Base-by-base conservation (phyloP, 2,888 invertebrate species). In the Ceratothoa steindachneri region DNA sequence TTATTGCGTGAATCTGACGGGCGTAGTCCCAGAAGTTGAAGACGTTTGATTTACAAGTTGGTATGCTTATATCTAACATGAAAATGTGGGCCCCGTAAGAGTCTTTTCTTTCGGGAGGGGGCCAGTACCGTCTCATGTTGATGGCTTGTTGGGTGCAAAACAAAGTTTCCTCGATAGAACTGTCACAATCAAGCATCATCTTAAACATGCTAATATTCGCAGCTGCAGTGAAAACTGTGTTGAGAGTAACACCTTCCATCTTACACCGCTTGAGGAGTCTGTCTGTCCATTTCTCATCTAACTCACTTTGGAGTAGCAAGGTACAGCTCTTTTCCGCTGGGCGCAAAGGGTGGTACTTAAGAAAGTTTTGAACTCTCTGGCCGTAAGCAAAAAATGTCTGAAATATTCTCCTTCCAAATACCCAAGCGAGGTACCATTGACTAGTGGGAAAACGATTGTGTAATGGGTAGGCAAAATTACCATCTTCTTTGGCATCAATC, bases 51-150 rank as follows among this genome's bases (percentile, higher is more conserved):
- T 30, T 24, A 15, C 22, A n/a, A 4, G 74, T 74, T 9, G 73
- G 73, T 51, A 80, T 72, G 51, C 71, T n/a, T 28, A 78, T 52
- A 65, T 80, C 78, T 19, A 80, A 55, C 15, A 80, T 65, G 28
- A 74, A 77, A 22, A 80, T 80, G 69, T 80, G 74, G 66, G 77
- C 80, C 22, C 80, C 80, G 51, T 71, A 74, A 24, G 78, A 31
- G 55, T 78, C 72, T 15, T 60, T 41, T 9, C 69, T 66, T 19
- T 75, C 30, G 24, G 65, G 55, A 64, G 72, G 30, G 2, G 77
- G 75, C 75, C 77, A 75, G 73, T 78, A 80, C 27, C 80, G 70
- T 15, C 80, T 71, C 76, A 80, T 77, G 67, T 80, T 80, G 52
- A 80, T 71, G 30, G 78, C 77, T 19, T 80, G 80, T 29, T 74